Evolutionary conservation across 2,113 vertebrate genomes (phyloP).

Genomic region (Bostrychus sinensis): DNA sequence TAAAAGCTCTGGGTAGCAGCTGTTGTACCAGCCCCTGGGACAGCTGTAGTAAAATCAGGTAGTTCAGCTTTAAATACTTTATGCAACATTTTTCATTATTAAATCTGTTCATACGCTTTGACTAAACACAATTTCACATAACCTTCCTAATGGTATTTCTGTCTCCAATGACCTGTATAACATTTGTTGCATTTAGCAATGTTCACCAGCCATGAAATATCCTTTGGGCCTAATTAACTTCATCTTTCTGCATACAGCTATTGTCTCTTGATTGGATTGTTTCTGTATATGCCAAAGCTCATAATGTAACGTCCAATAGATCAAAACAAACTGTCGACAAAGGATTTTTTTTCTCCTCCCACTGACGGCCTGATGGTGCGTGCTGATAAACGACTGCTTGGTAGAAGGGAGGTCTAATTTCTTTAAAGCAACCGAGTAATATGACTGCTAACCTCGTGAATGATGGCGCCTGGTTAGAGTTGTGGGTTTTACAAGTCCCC

Average conservation of each 20-base stretch:
- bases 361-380: background rate
- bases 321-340: background rate
- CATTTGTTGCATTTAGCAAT: background rate
- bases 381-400: background rate
- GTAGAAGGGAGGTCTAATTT: background rate
- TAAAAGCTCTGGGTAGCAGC: too few species aligned
- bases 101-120: too few species aligned
- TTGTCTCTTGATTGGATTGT: background rate
- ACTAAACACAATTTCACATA: background rate
- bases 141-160: background rate
- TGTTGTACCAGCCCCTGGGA: too few species aligned
- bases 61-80: too few species aligned
- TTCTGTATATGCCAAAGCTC: background rate
- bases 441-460: background rate
- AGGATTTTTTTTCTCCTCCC: background rate
- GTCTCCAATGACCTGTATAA: background rate
- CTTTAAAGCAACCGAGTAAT: background rate
- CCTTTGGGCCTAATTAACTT: background rate
- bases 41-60: too few species aligned
- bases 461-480: background rate
- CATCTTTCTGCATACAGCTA: background rate
- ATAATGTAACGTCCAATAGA: background rate
- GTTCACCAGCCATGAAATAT: background rate
- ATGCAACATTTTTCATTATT: too few species aligned
- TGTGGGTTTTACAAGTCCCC: background rate